Evolutionary conservation across 2,797 vertebrate species (phyloP).

Genomic region (Microcaecilia unicolor): DNA sequence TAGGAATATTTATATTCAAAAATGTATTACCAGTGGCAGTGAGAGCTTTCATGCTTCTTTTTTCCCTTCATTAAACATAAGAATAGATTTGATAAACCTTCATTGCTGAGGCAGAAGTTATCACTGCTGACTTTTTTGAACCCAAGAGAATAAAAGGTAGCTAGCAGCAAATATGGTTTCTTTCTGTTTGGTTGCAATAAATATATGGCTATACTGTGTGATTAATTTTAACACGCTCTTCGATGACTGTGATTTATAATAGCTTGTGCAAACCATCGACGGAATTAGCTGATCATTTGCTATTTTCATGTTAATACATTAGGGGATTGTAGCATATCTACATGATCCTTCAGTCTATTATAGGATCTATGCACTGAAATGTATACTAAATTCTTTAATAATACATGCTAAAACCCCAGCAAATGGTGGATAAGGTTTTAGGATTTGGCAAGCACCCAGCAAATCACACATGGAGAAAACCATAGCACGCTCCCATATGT

Average conservation of each 20-base stretch:
- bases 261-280: constrained; percentile 25
- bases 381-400: no score
- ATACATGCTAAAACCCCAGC: no score
- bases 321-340: constrained; percentile 25
- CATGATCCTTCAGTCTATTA: constrained; percentile 1
- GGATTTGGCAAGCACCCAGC: no score
- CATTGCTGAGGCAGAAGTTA: no score
- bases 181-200: constrained; percentile 28
- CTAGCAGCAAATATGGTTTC: constrained; percentile 41
- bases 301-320: constrained; percentile 16
- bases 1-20: constrained; percentile 5
- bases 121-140: no score
- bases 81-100: constrained; percentile 12
- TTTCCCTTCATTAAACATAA: constrained; percentile 6
- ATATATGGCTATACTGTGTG: constrained; percentile 15
- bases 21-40: no score
- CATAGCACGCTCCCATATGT: no score
- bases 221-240: constrained; percentile 36
- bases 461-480: no score
- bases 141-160: constrained; percentile 22
- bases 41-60: no score
- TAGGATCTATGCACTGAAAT: no score
- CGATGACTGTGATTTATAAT: constrained; percentile 40
- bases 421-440: no score
- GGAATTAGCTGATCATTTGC: constrained; percentile 31